Percentiles rank a stretch among this genome's conserved stretches.
These are phyloP conservation scores for Drosophila paulistorum DNA, from an alignment of 1,140 invertebrate species.

Conservation along the genomic window DNA sequence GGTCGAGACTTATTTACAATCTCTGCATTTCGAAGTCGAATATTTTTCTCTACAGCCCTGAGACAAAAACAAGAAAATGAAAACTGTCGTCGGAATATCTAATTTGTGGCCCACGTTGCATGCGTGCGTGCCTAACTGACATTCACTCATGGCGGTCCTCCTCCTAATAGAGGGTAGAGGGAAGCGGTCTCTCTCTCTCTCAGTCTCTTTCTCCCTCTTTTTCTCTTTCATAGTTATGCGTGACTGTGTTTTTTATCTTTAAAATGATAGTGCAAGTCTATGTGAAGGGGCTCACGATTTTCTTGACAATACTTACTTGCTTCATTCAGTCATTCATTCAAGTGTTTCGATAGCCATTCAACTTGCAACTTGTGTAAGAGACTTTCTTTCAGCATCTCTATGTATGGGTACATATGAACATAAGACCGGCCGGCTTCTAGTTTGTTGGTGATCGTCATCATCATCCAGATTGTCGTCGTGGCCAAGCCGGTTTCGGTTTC, in stretches of 20 bases:
- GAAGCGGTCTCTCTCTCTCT: not conserved
- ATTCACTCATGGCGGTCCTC: constrained; percentile 9
- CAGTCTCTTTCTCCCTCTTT: not conserved
- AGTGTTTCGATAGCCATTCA: constrained; percentile 12
- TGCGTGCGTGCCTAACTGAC: constrained; percentile 2
- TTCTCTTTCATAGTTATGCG: constrained; percentile 1
- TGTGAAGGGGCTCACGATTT: constrained; percentile 5
- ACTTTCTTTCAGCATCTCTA: not conserved
- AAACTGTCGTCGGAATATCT: not conserved
- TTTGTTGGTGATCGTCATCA: not conserved
- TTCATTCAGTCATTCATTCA: constrained; percentile 11
- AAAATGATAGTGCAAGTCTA: constrained; percentile 6
- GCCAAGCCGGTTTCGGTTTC: constrained; percentile 6
- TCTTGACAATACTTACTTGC: not conserved
- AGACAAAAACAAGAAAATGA: no score
- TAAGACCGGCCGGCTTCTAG: constrained; percentile 9
- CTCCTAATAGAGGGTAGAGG: not conserved
- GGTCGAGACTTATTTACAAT: no score
- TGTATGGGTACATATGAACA: not conserved
- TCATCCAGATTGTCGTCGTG: not conserved
- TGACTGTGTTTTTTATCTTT: constrained; percentile 2
- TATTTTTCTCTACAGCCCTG: no score
- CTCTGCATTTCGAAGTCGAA: no score
- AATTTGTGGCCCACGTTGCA: constrained; percentile 4
- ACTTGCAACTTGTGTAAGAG: constrained; percentile 13